Evolutionary conservation across 2,888 invertebrate genomes (phyloP), one percentile per base, ranked within the genome.

Genomic region (Morinoia aosen): DNA sequence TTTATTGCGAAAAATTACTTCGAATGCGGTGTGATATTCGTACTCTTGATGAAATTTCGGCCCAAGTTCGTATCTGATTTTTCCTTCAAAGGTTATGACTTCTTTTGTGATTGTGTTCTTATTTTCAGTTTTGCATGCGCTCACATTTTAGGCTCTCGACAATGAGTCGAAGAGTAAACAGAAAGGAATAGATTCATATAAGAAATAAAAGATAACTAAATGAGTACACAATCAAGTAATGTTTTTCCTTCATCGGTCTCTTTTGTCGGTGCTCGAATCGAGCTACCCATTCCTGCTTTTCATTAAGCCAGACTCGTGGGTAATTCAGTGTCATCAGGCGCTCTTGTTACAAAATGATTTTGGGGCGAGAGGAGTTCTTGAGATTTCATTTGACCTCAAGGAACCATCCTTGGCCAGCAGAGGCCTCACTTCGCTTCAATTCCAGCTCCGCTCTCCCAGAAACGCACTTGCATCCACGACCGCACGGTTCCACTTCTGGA

Each of bases 331-430:
- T 76, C 76, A 10, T 76, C 8, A 33, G 10, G 25, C 76, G 76
- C 25, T 76, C 76, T 10, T 76, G 76, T 16, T 76, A 76, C 76
- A 8, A 76, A 76, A 76, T 76, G 76, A 76, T 19, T 76, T 76
- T 76, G 3, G 8, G 25, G 33, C 25, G 25, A 76, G 19, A 76
- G 76, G 76, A 76, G 33, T 76, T 76, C 76, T 76, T 76, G 76
- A 76, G 76, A 76, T 76, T 76, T 76, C 76, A 76, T 76, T 76
- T 76, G 76, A 76, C 76, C 76, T 76, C 76, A 33, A 76, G 76
- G 76, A 76, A 76, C 76, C 33, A 76, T 76, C 25, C 25, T 14
- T 33, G 76, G 76, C 33, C 76, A 19, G 19, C 64, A 64, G 64
- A 12, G 7, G 25, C 64, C 64, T 64, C 76, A 19, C 76, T 76